Conservation (phyloP, 2,888 invertebrate genomes). For the Platerodrilus igneus region DNA sequence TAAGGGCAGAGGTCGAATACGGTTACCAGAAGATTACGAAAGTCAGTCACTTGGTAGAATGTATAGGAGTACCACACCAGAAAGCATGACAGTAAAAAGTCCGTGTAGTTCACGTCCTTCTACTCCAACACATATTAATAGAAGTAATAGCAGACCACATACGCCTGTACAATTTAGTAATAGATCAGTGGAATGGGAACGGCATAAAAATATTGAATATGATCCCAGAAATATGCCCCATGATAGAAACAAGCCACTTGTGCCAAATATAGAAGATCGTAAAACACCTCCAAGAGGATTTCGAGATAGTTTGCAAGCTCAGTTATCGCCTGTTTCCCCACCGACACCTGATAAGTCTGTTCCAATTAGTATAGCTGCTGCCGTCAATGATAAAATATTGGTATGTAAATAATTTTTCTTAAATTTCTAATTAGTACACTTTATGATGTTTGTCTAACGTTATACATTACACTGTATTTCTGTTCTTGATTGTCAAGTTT, state of each 20-base stretch:
- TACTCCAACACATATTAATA: slow-evolving; percentile 36
- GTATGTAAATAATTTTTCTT: slow-evolving; percentile 27
- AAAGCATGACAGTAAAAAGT: slow-evolving; percentile 40
- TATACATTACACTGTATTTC: no score
- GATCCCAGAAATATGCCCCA: no score
- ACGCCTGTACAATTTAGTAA: slow-evolving; percentile 31
- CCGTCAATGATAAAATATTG: slow-evolving; percentile 29
- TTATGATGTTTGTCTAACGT: slow-evolving; percentile 4
- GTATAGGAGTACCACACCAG: slow-evolving; percentile 48
- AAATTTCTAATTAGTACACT: no score
- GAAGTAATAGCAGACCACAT: slow-evolving; percentile 33
- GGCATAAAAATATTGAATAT: no score
- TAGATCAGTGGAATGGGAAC: slow-evolving; percentile 23
- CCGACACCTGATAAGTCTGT: slow-evolving; percentile 27
- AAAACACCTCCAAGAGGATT: slow-evolving; percentile 25
- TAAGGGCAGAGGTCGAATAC: slow-evolving; percentile 58
- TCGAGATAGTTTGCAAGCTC: slow-evolving; percentile 32
- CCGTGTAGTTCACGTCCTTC: slow-evolving; percentile 42
- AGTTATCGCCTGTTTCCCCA: slow-evolving; percentile 36
- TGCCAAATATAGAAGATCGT: slow-evolving; percentile 3
- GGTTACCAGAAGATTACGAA: slow-evolving; percentile 53
- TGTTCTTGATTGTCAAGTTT: no score
- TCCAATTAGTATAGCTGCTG: slow-evolving; percentile 16
- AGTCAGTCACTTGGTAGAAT: slow-evolving; percentile 24
- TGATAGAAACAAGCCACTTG: slow-evolving; percentile 16